Evolutionary conservation across 2,888 invertebrate species (phyloP), one percentile per base, ranked within the genome.

Genomic region (Venusia cambrica): DNA sequence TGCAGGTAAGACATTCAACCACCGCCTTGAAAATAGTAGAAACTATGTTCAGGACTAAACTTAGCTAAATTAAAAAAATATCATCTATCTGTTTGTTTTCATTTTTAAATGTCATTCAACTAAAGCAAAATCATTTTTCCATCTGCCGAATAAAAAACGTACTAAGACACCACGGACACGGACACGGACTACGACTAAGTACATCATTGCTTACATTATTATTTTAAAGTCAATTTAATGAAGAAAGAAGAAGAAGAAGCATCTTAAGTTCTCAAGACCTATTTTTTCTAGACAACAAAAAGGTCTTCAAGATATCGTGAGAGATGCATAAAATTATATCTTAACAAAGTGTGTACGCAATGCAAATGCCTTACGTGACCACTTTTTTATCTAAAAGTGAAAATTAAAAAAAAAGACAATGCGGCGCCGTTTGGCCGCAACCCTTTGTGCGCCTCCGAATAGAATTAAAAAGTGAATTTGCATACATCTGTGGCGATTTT

Each of bases 401-500:
- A 44, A 45, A 27, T 17, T 32, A 62, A 57, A 57, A 57, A 57
- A 63, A 67, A 61, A 63, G 62, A 67, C 62, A 72, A 68, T 49
- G 36, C 48, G 54, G 46, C 46, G 54, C 51, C 51, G 56, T 59
- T 45, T 63, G 71, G 70, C 50, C 74, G 61, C 50, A 57, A 70
- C 73, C 80, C 79, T 64, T 73, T 70, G 56, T 37, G 38, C 46
- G 22, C 32, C 15, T 31, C 12, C 39, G 39, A 39, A 46, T 44
- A 37, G 51, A 54, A 44, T 44, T 55, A 59, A 62, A 68, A 67
- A 63, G 53, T 37, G 45, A 57, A 79, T 84, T 83, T 81, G 78
- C 84, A 84, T 85, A 77, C 54, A 51, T 60, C 59, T 57, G 66
- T 79, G 81, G 83, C 81, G 71, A 83, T 75, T 83, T 84, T 83